Evolutionary conservation across 2,888 invertebrate species (phyloP), one percentile per base, ranked within the genome.

Genomic region (Rhingia rostrata): DNA sequence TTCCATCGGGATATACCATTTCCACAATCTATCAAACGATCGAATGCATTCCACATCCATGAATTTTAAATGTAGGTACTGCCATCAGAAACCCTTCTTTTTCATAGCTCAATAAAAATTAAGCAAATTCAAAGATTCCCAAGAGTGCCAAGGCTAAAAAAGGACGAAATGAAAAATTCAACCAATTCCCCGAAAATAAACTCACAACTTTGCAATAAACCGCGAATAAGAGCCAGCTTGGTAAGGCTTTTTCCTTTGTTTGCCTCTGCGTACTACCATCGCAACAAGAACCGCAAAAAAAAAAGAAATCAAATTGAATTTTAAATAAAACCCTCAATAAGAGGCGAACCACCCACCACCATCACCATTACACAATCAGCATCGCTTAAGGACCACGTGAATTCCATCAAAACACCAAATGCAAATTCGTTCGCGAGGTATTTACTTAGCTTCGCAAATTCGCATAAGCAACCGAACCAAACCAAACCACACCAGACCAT

Each of bases 321-420:
- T 84, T 80, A 80, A 84, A 80, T 84, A 84, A 84, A 84, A 75
- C 63, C 64, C 79, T 66, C 84, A 79, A 75, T 70, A 75, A 74
- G 70, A 51, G 53, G 53, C 14, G 22, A 51, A 33, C 69, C 49
- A 9, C 35, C 12, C 58, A 43, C 4, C 12, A 4, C 30, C 43
- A 51, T 53, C 39, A 12, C 33, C 53, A 45, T 12, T 53, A 45
- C 2, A 22, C 66, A 82, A 82, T 77, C 66, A 54, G 66, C 72
- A 72, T 73, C 63, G 58, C 45, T 37, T 61, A 83, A 83, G 67
- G 78, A 74, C 78, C 63, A 69, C 78, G 56, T 37, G 47, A 82
- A 83, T 83, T 83, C 83, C 78, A 83, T 83, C 83, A 78, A 75
- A 84, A 79, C 74, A 70, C 74, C 70, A 69, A 84, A 84, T 84